These are phyloP conservation scores for Cacatua alba DNA, from an alignment of 2,113 vertebrate species.

Conservation along the genomic window DNA sequence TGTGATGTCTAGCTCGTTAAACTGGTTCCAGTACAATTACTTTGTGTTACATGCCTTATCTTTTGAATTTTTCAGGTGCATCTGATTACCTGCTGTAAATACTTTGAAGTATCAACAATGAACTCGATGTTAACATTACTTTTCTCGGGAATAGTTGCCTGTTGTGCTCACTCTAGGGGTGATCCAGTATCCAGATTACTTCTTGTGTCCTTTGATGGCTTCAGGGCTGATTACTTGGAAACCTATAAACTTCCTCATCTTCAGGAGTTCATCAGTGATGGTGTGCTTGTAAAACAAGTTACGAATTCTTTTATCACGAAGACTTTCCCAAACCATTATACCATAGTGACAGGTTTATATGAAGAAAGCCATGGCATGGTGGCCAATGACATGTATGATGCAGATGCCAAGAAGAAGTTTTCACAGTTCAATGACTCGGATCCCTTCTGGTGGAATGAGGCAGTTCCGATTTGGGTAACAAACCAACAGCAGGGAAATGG, in stretches of 20 bases:
- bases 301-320: slow-evolving; percentile 92
- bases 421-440: slow-evolving; percentile 71
- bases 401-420: slow-evolving; percentile 76
- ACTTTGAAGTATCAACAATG: slow-evolving; percentile 39
- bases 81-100: background rate
- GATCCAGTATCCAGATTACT: slow-evolving; percentile 73
- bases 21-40: background rate
- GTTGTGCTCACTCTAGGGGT: background rate
- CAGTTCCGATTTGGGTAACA: slow-evolving; percentile 90
- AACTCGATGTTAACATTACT: background rate
- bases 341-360: slow-evolving; percentile 92
- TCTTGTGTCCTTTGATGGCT: slow-evolving; percentile 95
- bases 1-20: background rate
- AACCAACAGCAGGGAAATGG: slow-evolving; percentile 79
- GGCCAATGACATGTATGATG: slow-evolving; percentile 90
- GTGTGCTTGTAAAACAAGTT: slow-evolving; percentile 88
- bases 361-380: slow-evolving; percentile 94
- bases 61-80: slow-evolving; percentile 50
- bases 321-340: slow-evolving; percentile 97
- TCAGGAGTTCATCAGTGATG: slow-evolving; percentile 81
- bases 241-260: slow-evolving; percentile 89
- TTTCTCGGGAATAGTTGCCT: slow-evolving; percentile 43
- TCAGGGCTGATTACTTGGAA: slow-evolving; percentile 91
- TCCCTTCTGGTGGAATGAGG: slow-evolving; percentile 91
- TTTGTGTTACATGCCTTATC: background rate